Conservation (phyloP, 2,888 invertebrate species). For the Nowickia ferox region DNA sequence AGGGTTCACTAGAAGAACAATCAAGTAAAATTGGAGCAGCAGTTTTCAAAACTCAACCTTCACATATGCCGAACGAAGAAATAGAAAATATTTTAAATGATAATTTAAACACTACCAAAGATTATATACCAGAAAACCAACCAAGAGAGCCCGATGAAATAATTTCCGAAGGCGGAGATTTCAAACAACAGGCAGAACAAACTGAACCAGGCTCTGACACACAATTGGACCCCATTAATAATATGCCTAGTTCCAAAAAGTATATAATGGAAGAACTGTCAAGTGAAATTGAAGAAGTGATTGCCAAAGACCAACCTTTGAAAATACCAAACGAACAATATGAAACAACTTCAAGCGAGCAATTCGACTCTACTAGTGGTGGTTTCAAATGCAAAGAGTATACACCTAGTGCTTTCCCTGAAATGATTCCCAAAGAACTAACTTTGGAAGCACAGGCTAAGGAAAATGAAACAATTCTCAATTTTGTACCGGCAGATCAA, state of each 20-base stretch:
- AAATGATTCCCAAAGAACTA: not conserved
- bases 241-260: not conserved
- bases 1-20: not conserved
- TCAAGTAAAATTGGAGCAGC: not conserved
- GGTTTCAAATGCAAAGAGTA: not conserved
- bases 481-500: not conserved
- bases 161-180: not conserved
- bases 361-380: not conserved
- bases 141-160: not conserved
- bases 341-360: not conserved
- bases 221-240: not conserved
- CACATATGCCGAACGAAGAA: no score
- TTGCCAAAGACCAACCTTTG: not conserved
- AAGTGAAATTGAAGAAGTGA: not conserved
- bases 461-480: not conserved
- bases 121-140: not conserved
- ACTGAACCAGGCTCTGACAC: not conserved
- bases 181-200: not conserved
- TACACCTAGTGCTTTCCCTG: not conserved
- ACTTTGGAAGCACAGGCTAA: not conserved
- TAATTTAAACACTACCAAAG: no score
- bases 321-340: not conserved
- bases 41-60: no score
- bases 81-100: no score
- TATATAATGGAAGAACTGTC: not conserved